Percentiles rank a stretch among this genome's conserved stretches.
These are phyloP conservation scores for Porites rus DNA, from an alignment of 92 coral and sea anemone species.

Conservation along the genomic window DNA sequence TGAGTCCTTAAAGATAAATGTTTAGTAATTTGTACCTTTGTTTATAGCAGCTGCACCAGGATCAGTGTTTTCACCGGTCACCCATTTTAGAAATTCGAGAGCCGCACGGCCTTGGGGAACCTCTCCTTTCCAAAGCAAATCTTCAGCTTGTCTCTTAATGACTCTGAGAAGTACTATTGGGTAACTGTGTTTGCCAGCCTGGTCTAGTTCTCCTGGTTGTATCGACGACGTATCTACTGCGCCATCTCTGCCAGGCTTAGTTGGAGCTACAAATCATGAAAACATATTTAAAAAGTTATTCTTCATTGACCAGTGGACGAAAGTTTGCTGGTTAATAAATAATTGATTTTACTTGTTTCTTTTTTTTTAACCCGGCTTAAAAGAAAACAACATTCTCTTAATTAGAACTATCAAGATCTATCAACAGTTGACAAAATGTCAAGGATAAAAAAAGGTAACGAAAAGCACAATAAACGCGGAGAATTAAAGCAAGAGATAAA, in stretches of 20 bases:
- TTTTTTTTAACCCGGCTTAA: no score
- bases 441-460: no score
- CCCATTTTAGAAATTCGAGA: neutral
- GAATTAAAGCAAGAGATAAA: no score
- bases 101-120: neutral
- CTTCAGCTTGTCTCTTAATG: conserved; percentile 15
- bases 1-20: no score
- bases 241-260: neutral
- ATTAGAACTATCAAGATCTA: no score
- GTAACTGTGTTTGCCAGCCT: neutral
- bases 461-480: no score
- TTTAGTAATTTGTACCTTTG: neutral
- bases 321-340: no score
- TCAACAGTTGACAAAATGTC: no score
- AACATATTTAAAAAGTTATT: no score
- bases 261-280: neutral
- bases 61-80: neutral
- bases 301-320: no score
- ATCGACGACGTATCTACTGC: neutral
- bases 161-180: conserved; percentile 21
- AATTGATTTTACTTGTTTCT: no score
- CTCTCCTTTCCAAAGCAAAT: conserved; percentile 3
- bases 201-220: neutral
- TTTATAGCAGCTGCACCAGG: neutral
- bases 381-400: no score